A percentile compares a stretch with the other conserved stretches of the same genome.
Evolutionary conservation across 2,113 vertebrate genomes (phyloP).

Genomic region (Rhinoderma darwinii): DNA sequence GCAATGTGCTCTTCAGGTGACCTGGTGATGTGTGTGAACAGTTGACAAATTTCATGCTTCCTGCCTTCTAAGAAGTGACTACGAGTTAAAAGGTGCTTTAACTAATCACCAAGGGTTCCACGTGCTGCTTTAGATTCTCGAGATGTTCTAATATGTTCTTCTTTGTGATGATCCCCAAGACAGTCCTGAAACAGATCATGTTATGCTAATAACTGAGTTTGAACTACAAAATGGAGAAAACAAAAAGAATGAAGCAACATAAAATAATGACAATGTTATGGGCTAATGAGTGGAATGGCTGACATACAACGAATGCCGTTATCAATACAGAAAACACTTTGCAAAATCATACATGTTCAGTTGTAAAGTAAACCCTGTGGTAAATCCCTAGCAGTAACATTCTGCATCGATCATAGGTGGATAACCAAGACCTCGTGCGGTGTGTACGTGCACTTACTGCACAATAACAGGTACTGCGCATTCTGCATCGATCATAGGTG

Average conservation of each 20-base stretch:
- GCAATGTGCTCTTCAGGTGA: constrained; percentile 64
- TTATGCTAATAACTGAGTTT: constrained; percentile 88
- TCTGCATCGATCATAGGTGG: neutral
- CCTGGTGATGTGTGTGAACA: constrained; percentile 68
- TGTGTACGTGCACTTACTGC: no score
- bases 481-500: no score
- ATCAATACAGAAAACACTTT: neutral
- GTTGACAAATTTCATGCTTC: constrained; percentile 93
- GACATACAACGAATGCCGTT: neutral
- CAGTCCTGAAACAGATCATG: constrained; percentile 99
- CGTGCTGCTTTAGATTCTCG: constrained; percentile 97
- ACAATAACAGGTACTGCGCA: no score
- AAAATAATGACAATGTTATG: constrained; percentile 69
- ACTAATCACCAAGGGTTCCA: constrained; percentile 97
- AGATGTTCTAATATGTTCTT: constrained; percentile 99
- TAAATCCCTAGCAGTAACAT: neutral
- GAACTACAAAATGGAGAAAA: constrained; percentile 71
- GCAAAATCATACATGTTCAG: neutral
- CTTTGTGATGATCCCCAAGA: constrained; percentile 99
- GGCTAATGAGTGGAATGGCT: constrained; percentile 62
- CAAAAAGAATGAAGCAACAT: constrained; percentile 64
- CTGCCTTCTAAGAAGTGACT: constrained; percentile 79
- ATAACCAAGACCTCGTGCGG: no score
- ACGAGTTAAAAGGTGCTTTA: constrained; percentile 84
- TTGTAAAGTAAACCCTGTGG: neutral